Base-by-base conservation (phyloP, 2,888 invertebrate genomes). In the Cryptops parisi region DNA sequence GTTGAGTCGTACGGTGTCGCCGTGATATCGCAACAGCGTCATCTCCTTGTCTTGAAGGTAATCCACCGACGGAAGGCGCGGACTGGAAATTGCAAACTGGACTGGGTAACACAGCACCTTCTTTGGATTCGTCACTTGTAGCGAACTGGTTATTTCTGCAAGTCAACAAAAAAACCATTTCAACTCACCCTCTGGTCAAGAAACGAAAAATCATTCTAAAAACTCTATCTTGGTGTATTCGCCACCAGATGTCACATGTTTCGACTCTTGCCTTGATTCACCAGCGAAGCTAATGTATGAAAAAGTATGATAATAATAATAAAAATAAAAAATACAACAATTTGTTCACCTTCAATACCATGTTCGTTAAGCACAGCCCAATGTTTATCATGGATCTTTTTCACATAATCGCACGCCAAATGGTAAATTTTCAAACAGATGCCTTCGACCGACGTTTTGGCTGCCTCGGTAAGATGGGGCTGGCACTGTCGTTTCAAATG, bases 91-190 rank as follows among this genome's bases (percentile, higher is more conserved):
- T 38, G 85, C 81, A 71, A 90, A 87, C 72, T 90, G 89, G 55
- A 90, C 81, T 2, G 94, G 88, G 71, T 94, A 94, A 73, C 94
- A 94, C 82, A 88, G 87, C 55, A 93, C 91, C 71, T 90, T 90
- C 59, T 91, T 79, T 12, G 83, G 74, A 45, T 81, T 80, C 39
- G 82, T 81, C 61, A 80, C 79, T 57, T 79, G 78, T 21, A 63
- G 56, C 24, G 65, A 61, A 43, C 62, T 59, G 4, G 59, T 60
- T 12, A 65, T 61, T 54, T 65, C 65, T 64, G n/a, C n/a, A n/a
- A n/a, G n/a, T n/a, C n/a, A n/a, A n/a, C n/a, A n/a, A n/a, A n/a
- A n/a, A n/a, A n/a, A 33, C 15, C 33, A 33, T 9, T 33, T 15
- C 33, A 15, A 33, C 33, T 33, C 9, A 33, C 15, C 15, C 33